Base-by-base conservation (phyloP, 2,113 vertebrate genomes). In the Neolamprologus variostigma region DNA sequence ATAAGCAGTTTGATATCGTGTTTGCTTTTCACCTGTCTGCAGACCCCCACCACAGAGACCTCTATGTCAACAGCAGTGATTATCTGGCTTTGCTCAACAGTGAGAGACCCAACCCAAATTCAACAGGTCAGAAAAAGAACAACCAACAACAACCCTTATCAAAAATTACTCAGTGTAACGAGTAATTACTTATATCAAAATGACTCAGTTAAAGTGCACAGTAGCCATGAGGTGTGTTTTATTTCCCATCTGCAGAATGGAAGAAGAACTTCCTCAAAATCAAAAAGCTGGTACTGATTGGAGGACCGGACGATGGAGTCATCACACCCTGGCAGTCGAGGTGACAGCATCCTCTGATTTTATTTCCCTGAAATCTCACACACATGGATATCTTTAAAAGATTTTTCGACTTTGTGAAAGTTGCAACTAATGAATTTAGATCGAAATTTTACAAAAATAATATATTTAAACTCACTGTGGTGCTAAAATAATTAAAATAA, bases 301-400 rank as follows among this genome's bases (percentile, higher is more conserved):
- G 98, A 6, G 98, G 98, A 17, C 97, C 98, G 1, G 97, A 98
- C 11, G 98, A 98, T 26, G 98, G 98, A 1, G 98, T 98, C 50
- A 98, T 98, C 90, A 98, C 96, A 3, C 98, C 98, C 4, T 98
- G 98, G 98, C 96, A 98, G 92, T 98, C 98, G 12, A 98, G 98
- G 98, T 97, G 87, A 85, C 63, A 50, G 28, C 3, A 14, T 42
- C 51, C 19, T 66, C 16, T 31, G 8, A 12, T 40, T 76, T 16
- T 0, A 19, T 76, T 5, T 76, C 26, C 45, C 21, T 26, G 14
- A 78, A 78, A 13, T n/a, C 26, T 50, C 45, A 31, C 73, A 78
- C 71, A 4, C 73, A 6, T 31, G 6, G 26, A 78, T 50, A 13
- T 78, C 23, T 51, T 78, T 51, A 50, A 78, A 78, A n/a, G 8